Percentiles rank a stretch among this genome's conserved stretches.
Conservation (phyloP, 2,113 vertebrate genomes). For the Syngnathus scovelli region DNA sequence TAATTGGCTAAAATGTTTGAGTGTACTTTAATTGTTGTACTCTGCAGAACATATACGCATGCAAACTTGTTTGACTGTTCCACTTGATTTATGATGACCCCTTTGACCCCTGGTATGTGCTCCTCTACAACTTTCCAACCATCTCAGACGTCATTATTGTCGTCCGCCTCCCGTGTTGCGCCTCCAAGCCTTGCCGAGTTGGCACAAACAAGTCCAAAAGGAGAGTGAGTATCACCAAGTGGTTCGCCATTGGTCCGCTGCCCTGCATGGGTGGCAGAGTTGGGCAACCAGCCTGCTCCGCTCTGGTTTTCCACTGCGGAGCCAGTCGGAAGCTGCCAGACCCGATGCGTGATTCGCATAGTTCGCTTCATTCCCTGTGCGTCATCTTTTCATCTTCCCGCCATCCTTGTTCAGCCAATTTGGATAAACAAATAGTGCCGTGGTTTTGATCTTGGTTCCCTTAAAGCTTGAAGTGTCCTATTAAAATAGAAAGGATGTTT, state of each 20-base stretch:
- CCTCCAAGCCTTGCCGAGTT: slow-evolving; percentile 33
- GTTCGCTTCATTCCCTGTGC: slow-evolving; percentile 49
- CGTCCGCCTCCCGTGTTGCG: slow-evolving; percentile 22
- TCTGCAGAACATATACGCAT: not conserved
- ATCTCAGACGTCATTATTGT: slow-evolving; percentile 38
- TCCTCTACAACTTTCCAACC: slow-evolving; percentile 34
- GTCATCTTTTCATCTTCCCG: slow-evolving; percentile 56
- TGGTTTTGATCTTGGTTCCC: slow-evolving; percentile 51
- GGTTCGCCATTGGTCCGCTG: slow-evolving; percentile 45
- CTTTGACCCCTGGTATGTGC: slow-evolving; percentile 18
- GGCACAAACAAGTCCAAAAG: slow-evolving; percentile 28
- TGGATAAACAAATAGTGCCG: slow-evolving; percentile 51
- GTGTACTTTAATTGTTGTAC: not conserved
- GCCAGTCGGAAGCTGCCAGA: slow-evolving; percentile 40
- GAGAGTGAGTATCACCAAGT: slow-evolving; percentile 39
- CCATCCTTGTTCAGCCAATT: slow-evolving; percentile 55
- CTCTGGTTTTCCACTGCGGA: slow-evolving; percentile 41
- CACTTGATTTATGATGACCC: not conserved
- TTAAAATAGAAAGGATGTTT: slow-evolving; percentile 22
- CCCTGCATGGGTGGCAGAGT: slow-evolving; percentile 45
- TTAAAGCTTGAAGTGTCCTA: slow-evolving; percentile 24
- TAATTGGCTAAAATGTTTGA: not conserved
- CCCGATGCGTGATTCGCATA: slow-evolving; percentile 51
- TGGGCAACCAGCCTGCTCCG: slow-evolving; percentile 46
- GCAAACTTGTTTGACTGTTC: slow-evolving; percentile 15